phyloP scores from a whole-genome alignment of 2,888 invertebrate genomes.

The Mesorhabditis sp. region DNA sequence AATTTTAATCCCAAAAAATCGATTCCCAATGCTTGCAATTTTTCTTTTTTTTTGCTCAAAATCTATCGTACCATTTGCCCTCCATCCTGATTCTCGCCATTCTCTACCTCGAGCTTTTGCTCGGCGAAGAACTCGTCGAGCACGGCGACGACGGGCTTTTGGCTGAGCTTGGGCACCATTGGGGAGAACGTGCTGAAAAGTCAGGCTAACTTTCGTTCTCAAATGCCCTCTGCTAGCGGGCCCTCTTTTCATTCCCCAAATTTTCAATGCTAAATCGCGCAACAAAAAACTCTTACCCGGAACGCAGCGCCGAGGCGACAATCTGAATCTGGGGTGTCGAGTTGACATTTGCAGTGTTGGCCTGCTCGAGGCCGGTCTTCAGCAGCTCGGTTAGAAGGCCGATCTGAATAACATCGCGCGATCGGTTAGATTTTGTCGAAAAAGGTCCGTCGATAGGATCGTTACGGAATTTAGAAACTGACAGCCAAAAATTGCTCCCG shows the following conservation, averaged over 20 bases:
- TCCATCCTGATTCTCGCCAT: neutral
- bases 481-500: conserved; percentile 74
- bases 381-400: neutral
- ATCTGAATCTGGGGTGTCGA: conserved; percentile 14
- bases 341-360: conserved; percentile 17
- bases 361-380: conserved; percentile 19
- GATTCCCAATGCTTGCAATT: too few species aligned
- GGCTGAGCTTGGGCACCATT: neutral
- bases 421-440: too few species aligned
- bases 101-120: neutral
- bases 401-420: conserved; percentile 10
- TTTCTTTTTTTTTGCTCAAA: too few species aligned
- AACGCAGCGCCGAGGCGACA: conserved; percentile 9
- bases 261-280: too few species aligned
- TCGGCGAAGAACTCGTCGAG: neutral
- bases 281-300: neutral
- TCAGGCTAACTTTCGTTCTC: neutral
- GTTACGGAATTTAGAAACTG: conserved; percentile 59
- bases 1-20: too few species aligned
- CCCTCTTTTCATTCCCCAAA: too few species aligned
- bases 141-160: neutral
- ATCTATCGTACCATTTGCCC: too few species aligned
- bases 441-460: too few species aligned
- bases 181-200: neutral
- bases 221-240: neutral